Conservation (phyloP, 2,888 invertebrate species). For the Euzophera pinguis region DNA sequence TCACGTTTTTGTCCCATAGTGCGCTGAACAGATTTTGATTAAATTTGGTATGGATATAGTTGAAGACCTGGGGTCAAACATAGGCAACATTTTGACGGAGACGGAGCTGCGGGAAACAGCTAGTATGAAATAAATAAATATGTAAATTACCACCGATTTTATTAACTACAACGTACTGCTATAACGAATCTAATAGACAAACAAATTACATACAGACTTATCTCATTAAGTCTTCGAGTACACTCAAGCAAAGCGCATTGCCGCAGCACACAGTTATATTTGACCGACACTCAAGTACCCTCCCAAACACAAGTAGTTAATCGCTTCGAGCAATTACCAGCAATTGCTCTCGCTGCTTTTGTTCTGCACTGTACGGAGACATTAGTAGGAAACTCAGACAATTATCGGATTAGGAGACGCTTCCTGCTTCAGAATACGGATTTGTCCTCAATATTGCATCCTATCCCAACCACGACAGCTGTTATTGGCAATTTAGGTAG, state of each 20-base stretch:
- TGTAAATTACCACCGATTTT: too few species aligned
- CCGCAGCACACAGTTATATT: conserved; percentile 7
- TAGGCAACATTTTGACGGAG: too few species aligned
- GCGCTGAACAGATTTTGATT: too few species aligned
- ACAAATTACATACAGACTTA: conserved; percentile 1
- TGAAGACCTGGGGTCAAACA: too few species aligned
- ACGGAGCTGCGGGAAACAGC: too few species aligned
- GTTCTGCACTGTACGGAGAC: conserved; percentile 31
- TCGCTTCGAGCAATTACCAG: conserved; percentile 36
- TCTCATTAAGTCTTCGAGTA: not conserved
- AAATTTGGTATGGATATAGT: too few species aligned
- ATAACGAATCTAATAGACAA: conserved; percentile 2
- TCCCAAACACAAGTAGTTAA: conserved; percentile 43
- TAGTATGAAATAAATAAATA: too few species aligned
- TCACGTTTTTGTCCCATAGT: too few species aligned
- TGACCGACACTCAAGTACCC: conserved; percentile 20
- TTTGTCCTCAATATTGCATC: conserved; percentile 24
- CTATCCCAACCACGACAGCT: conserved; percentile 14
- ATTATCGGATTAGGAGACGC: conserved; percentile 67
- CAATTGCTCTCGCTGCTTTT: conserved; percentile 38
- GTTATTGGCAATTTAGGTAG: not conserved
- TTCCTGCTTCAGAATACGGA: conserved; percentile 47
- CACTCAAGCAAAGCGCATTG: not conserved
- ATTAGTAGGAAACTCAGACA: conserved; percentile 51
- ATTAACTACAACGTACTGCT: conserved; percentile 10